Evolutionary conservation across 2,888 invertebrate genomes (phyloP).

Genomic region (Drosophila histrio): DNA sequence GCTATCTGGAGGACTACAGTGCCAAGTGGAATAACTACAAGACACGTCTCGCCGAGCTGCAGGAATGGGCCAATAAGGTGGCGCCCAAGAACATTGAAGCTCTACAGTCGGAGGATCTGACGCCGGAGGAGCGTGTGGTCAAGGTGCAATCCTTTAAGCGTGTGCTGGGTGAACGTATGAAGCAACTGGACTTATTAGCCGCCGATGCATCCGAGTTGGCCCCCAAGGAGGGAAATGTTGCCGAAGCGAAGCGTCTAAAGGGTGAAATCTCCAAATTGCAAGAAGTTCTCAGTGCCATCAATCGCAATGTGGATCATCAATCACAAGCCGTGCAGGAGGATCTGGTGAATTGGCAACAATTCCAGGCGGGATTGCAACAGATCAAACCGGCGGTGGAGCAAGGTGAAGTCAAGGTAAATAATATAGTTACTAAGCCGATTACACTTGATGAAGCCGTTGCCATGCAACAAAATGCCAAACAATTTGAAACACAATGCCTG

Average conservation of each 20-base stretch:
- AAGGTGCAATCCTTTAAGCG: conserved; percentile 91
- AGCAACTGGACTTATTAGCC: conserved; percentile 89
- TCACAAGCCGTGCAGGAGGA: conserved; percentile 91
- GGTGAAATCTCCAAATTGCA: conserved; percentile 90
- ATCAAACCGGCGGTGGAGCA: conserved; percentile 95
- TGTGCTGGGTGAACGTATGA: conserved; percentile 90
- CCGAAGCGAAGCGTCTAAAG: conserved; percentile 90
- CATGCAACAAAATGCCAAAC: conserved; percentile 89
- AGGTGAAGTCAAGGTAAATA: conserved; percentile 91
- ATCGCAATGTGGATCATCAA: conserved; percentile 90
- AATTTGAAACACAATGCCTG: conserved; percentile 91
- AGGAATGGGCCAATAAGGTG: conserved; percentile 91
- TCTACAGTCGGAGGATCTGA: conserved; percentile 90
- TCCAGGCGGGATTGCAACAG: conserved; percentile 91
- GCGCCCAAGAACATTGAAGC: conserved; percentile 91
- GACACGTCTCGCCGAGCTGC: conserved; percentile 89
- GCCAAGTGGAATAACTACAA: conserved; percentile 92
- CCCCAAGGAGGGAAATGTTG: conserved; percentile 87
- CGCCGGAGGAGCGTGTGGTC: conserved; percentile 92
- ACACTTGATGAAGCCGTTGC: conserved; percentile 92
- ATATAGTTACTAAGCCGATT: conserved; percentile 88
- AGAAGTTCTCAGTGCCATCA: conserved; percentile 90
- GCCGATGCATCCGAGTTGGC: conserved; percentile 91
- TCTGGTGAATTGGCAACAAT: conserved; percentile 92
- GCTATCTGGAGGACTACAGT: conserved; percentile 92